phyloP scores from a whole-genome alignment of 2,888 invertebrate genomes.

The Protophormia terraenovae region DNA sequence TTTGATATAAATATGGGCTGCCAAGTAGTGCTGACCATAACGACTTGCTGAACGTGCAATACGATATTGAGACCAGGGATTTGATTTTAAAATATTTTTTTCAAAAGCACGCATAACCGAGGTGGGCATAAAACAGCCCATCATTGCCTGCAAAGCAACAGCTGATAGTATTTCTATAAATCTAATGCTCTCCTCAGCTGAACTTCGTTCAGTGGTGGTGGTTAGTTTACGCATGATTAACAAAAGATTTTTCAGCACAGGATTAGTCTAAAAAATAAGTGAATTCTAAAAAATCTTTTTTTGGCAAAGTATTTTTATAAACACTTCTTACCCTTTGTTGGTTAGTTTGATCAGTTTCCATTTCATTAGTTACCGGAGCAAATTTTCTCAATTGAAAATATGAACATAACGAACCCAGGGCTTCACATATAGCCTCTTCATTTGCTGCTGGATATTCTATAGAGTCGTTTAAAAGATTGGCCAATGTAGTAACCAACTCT shows the following conservation, averaged over 20 bases:
- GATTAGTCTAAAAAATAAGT: slow-evolving; percentile 71
- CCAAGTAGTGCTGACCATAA: slow-evolving; percentile 90
- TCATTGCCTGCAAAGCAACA: slow-evolving; percentile 90
- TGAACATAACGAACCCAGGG: slow-evolving; percentile 88
- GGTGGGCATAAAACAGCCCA: slow-evolving; percentile 86
- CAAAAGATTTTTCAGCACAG: slow-evolving; percentile 76
- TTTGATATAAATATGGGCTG: slow-evolving; percentile 85
- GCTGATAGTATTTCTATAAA: slow-evolving; percentile 90
- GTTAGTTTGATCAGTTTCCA: slow-evolving; percentile 74
- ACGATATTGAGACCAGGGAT: slow-evolving; percentile 93
- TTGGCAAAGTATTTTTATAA: not conserved
- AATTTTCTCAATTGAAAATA: slow-evolving; percentile 80
- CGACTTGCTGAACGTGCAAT: slow-evolving; percentile 93
- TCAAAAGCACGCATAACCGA: slow-evolving; percentile 83
- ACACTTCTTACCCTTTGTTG: slow-evolving; percentile 40
- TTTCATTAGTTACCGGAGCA: slow-evolving; percentile 66
- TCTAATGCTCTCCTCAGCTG: slow-evolving; percentile 81
- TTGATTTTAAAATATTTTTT: slow-evolving; percentile 83
- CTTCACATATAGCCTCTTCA: slow-evolving; percentile 85
- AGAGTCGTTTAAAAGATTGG: slow-evolving; percentile 80
- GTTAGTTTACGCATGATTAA: slow-evolving; percentile 78
- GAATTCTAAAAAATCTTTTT: not conserved
- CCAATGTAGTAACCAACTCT: slow-evolving; percentile 86
- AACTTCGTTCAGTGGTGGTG: slow-evolving; percentile 74
- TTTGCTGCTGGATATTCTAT: slow-evolving; percentile 77